These are phyloP conservation scores for Drosophila dives DNA, from an alignment of 2,888 invertebrate species.

Conservation along the genomic window DNA sequence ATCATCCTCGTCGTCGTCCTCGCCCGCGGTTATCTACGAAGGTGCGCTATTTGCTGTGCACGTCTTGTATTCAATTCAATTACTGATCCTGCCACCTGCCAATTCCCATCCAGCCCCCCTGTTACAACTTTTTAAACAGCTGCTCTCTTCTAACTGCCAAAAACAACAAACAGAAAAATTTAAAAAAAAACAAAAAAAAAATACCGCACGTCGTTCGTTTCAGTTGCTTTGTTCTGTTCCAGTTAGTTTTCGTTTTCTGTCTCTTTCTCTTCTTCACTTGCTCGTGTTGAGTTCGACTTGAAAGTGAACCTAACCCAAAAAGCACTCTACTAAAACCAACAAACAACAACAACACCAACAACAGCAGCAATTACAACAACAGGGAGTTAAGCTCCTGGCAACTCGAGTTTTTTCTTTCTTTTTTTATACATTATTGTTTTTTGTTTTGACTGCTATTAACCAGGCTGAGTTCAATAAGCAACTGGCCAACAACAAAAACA, in stretches of 20 bases:
- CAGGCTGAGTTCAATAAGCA: constrained; percentile 65
- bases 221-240: constrained; percentile 58
- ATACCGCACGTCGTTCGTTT: constrained; percentile 64
- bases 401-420: constrained; percentile 12
- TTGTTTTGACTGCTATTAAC: constrained; percentile 69
- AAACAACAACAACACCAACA: constrained; percentile 24
- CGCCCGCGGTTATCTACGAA: constrained; percentile 61
- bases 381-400: constrained; percentile 25
- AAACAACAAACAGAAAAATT: constrained; percentile 23
- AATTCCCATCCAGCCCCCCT: constrained; percentile 9
- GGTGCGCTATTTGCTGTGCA: constrained; percentile 74
- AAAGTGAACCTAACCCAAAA: constrained; percentile 55
- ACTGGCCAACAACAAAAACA: constrained; percentile 42
- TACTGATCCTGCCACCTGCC: constrained; percentile 10
- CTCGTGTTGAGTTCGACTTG: constrained; percentile 63
- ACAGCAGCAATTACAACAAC: constrained; percentile 28
- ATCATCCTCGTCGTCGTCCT: constrained; percentile 13
- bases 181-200: constrained; percentile 25
- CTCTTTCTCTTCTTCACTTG: constrained; percentile 14
- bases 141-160: constrained; percentile 25
- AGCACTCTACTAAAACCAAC: constrained; percentile 63
- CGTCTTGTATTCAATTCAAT: constrained; percentile 43
- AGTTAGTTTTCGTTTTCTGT: constrained; percentile 46
- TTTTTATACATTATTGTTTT: constrained; percentile 23
- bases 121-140: constrained; percentile 15